Evolutionary conservation across 2,888 invertebrate genomes (phyloP).

Genomic region (Idaea biselata): DNA sequence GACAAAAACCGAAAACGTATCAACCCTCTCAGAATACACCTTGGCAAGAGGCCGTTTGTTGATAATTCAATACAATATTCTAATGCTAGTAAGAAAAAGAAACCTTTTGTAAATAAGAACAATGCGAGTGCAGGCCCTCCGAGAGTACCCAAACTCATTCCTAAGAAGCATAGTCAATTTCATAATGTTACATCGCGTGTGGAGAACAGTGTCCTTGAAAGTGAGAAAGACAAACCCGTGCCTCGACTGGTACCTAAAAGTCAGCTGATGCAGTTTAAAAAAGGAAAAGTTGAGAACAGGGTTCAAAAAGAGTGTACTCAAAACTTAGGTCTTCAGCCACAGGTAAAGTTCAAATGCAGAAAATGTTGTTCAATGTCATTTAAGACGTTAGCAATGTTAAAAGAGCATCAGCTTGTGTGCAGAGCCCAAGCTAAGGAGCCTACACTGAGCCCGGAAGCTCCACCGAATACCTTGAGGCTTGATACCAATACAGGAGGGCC

Average conservation of each 20-base stretch:
- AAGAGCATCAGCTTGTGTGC: slow-evolving; percentile 85
- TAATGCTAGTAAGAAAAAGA: slow-evolving; percentile 61
- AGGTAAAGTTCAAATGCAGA: slow-evolving; percentile 86
- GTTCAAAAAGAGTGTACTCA: slow-evolving; percentile 84
- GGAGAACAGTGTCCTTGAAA: slow-evolving; percentile 45
- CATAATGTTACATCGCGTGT: slow-evolving; percentile 60
- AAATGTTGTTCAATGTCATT: slow-evolving; percentile 86
- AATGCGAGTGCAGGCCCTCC: slow-evolving; percentile 56
- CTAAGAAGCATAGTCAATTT: slow-evolving; percentile 64
- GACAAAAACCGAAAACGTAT: slow-evolving; percentile 67
- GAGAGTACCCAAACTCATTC: slow-evolving; percentile 66
- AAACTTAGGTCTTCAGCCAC: slow-evolving; percentile 85
- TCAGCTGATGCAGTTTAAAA: slow-evolving; percentile 69
- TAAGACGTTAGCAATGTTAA: slow-evolving; percentile 83
- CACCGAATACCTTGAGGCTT: slow-evolving; percentile 39
- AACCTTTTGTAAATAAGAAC: slow-evolving; percentile 51
- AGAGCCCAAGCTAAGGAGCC: slow-evolving; percentile 70
- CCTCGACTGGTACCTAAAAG: slow-evolving; percentile 74
- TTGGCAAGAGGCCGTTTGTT: slow-evolving; percentile 75
- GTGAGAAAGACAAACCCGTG: slow-evolving; percentile 70
- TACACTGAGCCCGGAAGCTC: slow-evolving; percentile 62
- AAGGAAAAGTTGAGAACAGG: slow-evolving; percentile 67
- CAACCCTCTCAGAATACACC: slow-evolving; percentile 70
- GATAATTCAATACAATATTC: slow-evolving; percentile 65
- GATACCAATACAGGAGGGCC: slow-evolving; percentile 60